Conservation (phyloP, 1,140 invertebrate genomes). For the Drepana arcuata region DNA sequence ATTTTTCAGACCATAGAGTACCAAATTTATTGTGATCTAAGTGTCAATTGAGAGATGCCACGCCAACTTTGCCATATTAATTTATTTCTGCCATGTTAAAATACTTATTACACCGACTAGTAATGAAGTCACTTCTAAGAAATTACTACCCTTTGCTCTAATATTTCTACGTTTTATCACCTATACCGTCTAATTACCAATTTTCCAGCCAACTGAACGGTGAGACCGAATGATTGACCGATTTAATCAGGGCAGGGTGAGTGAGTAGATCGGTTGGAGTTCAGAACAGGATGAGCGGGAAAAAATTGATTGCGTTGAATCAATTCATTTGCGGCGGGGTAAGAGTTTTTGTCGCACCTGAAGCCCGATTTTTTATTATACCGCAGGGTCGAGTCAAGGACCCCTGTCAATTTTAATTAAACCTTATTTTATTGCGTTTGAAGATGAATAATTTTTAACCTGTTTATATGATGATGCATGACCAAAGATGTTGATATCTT, state of each 20-base stretch:
- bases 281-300: conserved; percentile 24
- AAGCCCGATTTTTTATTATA: conserved; percentile 36
- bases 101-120: conserved; percentile 1
- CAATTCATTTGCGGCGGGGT: conserved; percentile 53
- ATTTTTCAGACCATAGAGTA: too few relatives aligned
- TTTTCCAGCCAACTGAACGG: conserved; percentile 64
- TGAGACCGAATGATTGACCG: conserved; percentile 63
- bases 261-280: conserved; percentile 31
- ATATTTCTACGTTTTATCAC: conserved; percentile 43
- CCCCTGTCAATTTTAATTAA: conserved; percentile 49
- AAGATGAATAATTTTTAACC: too few relatives aligned
- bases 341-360: conserved; percentile 50
- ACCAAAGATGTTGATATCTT: too few relatives aligned
- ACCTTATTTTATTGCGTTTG: conserved; percentile 1
- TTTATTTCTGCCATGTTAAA: too few relatives aligned
- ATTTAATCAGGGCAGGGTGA: conserved; percentile 53
- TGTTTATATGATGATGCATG: too few relatives aligned
- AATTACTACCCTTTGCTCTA: background rate
- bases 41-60: too few relatives aligned
- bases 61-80: too few relatives aligned
- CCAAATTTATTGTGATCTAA: too few relatives aligned
- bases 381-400: too few relatives aligned
- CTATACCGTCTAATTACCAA: conserved; percentile 61
- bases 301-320: conserved; percentile 61
- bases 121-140: background rate